These are phyloP conservation scores for Alentia gelatinosa DNA, from an alignment of 2,888 invertebrate genomes.

Conservation along the genomic window DNA sequence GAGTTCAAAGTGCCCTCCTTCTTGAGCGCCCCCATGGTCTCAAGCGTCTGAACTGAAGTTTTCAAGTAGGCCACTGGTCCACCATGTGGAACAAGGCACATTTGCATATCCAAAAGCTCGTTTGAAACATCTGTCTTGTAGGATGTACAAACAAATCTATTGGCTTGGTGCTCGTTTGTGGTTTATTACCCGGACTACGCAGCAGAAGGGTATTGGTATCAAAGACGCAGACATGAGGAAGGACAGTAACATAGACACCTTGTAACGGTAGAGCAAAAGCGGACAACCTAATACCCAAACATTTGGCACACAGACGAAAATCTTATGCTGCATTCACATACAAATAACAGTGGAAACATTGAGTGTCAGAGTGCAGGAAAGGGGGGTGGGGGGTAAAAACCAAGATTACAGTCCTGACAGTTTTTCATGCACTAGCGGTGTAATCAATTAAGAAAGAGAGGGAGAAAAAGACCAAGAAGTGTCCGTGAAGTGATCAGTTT, in stretches of 20 bases:
- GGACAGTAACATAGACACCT: neutral
- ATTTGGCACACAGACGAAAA: neutral
- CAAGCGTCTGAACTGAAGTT: neutral
- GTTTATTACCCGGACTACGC: slow-evolving; percentile 8
- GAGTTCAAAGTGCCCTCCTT: slow-evolving; percentile 3
- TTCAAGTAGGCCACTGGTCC: slow-evolving; percentile 21
- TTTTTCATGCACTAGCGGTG: neutral
- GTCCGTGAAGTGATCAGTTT: neutral
- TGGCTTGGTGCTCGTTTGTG: slow-evolving; percentile 18
- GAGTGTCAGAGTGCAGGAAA: neutral
- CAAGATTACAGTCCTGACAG: neutral
- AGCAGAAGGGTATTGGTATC: neutral
- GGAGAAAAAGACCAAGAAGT: neutral
- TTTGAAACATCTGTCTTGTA: slow-evolving; percentile 40
- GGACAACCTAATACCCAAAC: neutral
- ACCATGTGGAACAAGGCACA: neutral
- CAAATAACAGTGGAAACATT: neutral
- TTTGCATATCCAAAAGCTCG: slow-evolving; percentile 35
- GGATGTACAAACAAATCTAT: slow-evolving; percentile 25
- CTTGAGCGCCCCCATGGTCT: neutral
- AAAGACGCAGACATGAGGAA: neutral
- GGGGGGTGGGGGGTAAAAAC: no score
- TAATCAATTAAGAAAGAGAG: neutral
- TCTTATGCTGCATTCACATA: neutral
- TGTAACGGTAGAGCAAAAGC: neutral